Conservation (phyloP, 2,888 invertebrate genomes). For the Apodemia mormo region DNA sequence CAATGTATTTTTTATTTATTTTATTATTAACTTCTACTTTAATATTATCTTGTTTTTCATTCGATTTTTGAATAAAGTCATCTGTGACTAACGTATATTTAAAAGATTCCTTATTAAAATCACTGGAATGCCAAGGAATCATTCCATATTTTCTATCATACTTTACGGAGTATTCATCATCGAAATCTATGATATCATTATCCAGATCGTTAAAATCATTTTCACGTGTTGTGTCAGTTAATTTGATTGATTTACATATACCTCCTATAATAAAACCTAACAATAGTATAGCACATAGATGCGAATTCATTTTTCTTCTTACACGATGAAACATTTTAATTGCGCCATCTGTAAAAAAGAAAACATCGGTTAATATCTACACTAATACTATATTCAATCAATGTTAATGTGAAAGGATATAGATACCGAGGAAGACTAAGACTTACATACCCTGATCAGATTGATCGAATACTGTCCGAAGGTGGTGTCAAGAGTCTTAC, state of each 20-base stretch:
- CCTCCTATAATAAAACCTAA: constrained; percentile 45
- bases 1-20: constrained; percentile 20
- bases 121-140: constrained; percentile 53
- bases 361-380: not conserved
- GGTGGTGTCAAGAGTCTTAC: no score
- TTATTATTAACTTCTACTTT: constrained; percentile 34
- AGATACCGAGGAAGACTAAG: no score
- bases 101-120: constrained; percentile 60
- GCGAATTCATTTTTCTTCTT: constrained; percentile 62
- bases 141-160: constrained; percentile 61
- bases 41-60: constrained; percentile 35
- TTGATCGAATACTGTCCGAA: no score
- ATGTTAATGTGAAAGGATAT: no score
- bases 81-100: constrained; percentile 62
- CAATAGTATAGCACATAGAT: constrained; percentile 57
- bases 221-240: not conserved
- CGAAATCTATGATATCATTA: constrained; percentile 71
- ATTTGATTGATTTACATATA: constrained; percentile 47
- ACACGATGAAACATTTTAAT: constrained; percentile 60
- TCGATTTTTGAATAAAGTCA: constrained; percentile 35
- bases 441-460: no score
- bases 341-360: constrained; percentile 64
- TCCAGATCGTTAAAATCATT: constrained; percentile 53
- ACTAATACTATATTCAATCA: no score
- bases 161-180: constrained; percentile 63